Evolutionary conservation across 2,888 invertebrate genomes (phyloP).

Genomic region (Chrysina gloriosa): DNA sequence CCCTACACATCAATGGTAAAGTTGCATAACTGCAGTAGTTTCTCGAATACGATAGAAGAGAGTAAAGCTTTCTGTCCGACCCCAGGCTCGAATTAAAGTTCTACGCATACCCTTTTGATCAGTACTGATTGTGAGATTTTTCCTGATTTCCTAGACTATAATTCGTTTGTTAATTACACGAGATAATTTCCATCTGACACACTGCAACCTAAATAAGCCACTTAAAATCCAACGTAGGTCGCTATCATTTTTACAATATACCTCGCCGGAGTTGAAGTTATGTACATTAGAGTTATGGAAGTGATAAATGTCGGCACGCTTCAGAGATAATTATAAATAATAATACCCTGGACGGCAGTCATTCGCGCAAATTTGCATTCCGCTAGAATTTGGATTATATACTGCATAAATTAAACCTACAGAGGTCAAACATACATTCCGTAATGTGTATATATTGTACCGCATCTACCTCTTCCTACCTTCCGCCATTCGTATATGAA

Average conservation of each 20-base stretch:
- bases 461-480: background rate
- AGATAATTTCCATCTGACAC: background rate
- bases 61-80: too few relatives aligned
- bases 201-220: background rate
- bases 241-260: conserved; percentile 8
- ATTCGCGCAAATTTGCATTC: conserved; percentile 15
- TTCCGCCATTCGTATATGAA: background rate
- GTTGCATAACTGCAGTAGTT: too few relatives aligned
- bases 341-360: conserved; percentile 18
- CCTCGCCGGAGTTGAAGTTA: background rate
- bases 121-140: too few relatives aligned
- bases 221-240: background rate
- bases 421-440: conserved; percentile 11
- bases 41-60: too few relatives aligned
- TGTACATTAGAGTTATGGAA: background rate
- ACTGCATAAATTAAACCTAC: conserved; percentile 10
- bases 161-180: too few relatives aligned
- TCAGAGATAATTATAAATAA: conserved; percentile 36
- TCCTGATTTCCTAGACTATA: too few relatives aligned
- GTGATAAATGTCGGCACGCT: conserved; percentile 30
- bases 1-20: too few relatives aligned
- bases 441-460: conserved; percentile 5
- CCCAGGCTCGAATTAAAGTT: too few relatives aligned
- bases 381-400: conserved; percentile 15
- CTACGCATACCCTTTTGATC: too few relatives aligned